Evolutionary conservation across 2,797 vertebrate genomes (phyloP).

Genomic region (Odontamblyopus lacepedii): DNA sequence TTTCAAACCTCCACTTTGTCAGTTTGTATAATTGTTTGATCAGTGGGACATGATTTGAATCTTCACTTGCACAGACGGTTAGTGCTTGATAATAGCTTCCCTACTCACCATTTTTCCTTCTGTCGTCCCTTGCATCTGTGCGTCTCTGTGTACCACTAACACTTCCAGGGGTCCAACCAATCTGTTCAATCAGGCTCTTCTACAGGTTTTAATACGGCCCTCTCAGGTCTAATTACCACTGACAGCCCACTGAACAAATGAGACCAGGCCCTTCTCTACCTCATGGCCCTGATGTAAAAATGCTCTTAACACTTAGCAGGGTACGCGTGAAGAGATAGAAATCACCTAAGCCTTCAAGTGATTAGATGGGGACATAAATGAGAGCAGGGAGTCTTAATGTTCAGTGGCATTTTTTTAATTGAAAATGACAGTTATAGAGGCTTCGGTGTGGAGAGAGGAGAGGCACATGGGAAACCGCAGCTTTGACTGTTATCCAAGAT

Average conservation of each 20-base stretch:
- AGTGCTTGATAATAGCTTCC: slow-evolving; percentile 52
- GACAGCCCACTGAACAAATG: slow-evolving; percentile 61
- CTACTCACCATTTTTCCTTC: slow-evolving; percentile 29
- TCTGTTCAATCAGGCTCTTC: slow-evolving; percentile 59
- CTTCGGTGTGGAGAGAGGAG: slow-evolving; percentile 15
- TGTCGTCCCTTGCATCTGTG: slow-evolving; percentile 32
- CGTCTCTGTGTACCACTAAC: slow-evolving; percentile 44
- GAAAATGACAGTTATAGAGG: slow-evolving; percentile 50
- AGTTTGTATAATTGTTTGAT: slow-evolving; percentile 65
- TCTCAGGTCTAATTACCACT: slow-evolving; percentile 68
- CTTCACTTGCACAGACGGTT: slow-evolving; percentile 58
- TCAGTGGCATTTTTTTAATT: slow-evolving; percentile 48
- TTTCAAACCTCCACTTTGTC: slow-evolving; percentile 58
- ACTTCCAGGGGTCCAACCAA: slow-evolving; percentile 48
- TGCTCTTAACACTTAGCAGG: slow-evolving; percentile 49
- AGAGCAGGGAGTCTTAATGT: slow-evolving; percentile 37
- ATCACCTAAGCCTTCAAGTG: slow-evolving; percentile 38
- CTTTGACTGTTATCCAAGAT: not conserved
- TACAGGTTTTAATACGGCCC: slow-evolving; percentile 52
- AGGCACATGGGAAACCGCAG: slow-evolving; percentile 11
- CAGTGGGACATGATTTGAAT: slow-evolving; percentile 54
- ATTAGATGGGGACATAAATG: slow-evolving; percentile 45
- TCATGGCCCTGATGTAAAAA: slow-evolving; percentile 48
- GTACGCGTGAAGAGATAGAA: slow-evolving; percentile 46
- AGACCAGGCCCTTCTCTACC: slow-evolving; percentile 37